Conservation (phyloP, 2,113 vertebrate genomes). For the Pandion haliaetus region DNA sequence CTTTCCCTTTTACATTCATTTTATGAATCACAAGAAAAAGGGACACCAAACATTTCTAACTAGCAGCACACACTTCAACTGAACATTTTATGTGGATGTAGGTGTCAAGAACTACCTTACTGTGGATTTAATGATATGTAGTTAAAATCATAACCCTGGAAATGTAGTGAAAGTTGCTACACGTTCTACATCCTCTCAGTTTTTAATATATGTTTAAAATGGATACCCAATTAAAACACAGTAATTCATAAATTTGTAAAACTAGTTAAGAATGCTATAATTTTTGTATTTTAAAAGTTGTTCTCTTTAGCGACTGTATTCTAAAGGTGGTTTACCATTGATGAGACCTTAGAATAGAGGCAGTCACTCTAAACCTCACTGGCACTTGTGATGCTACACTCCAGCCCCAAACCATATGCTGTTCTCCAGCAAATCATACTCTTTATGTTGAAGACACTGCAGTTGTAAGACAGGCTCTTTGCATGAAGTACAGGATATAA, state of each 20-base stretch:
- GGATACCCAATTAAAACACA: background rate
- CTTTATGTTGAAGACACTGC: background rate
- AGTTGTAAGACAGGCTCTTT: background rate
- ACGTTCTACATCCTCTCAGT: background rate
- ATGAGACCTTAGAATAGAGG: background rate
- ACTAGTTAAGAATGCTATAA: background rate
- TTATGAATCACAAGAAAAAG: background rate
- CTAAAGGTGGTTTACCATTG: background rate
- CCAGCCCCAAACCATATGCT: background rate
- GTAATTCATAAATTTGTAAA: background rate
- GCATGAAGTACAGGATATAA: background rate
- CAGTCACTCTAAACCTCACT: background rate
- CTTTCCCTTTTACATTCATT: background rate
- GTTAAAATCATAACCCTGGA: background rate
- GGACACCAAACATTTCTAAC: background rate
- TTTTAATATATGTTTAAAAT: background rate
- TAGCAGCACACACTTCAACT: background rate
- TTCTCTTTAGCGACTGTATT: background rate
- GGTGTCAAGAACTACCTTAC: background rate
- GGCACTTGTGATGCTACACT: background rate
- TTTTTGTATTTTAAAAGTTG: background rate
- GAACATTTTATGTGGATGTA: background rate
- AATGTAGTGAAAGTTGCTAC: background rate
- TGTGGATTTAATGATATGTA: background rate
- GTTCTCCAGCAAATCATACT: background rate